Conservation (phyloP, 2,888 invertebrate genomes). For the Stomorhina lunata region DNA sequence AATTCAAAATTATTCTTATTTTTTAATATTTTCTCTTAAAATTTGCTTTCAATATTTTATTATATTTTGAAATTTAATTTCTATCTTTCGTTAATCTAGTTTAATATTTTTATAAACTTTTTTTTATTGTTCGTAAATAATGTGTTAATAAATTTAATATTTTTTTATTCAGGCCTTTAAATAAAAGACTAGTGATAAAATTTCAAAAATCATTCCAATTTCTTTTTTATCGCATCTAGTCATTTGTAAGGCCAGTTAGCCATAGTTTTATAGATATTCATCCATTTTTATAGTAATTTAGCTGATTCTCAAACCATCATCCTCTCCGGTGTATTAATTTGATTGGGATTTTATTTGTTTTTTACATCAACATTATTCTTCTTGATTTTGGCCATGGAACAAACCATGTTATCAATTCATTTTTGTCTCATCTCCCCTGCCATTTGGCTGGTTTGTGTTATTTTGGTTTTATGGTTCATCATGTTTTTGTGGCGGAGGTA, state of each 20-base stretch:
- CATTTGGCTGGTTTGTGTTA: background rate
- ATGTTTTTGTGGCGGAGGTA: slow-evolving; percentile 43
- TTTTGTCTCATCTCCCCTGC: background rate
- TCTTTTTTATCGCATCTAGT: slow-evolving; percentile 29
- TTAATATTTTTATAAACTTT: slow-evolving; percentile 38
- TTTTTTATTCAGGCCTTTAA: slow-evolving; percentile 18
- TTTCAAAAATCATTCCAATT: slow-evolving; percentile 30
- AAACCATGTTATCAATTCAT: slow-evolving; percentile 45
- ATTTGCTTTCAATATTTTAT: slow-evolving; percentile 33
- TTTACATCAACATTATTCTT: background rate
- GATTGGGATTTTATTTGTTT: slow-evolving; percentile 47
- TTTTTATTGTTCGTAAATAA: slow-evolving; percentile 62
- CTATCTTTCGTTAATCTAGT: background rate
- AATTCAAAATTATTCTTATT: no score
- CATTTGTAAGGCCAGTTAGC: background rate
- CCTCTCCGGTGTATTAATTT: slow-evolving; percentile 54
- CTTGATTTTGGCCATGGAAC: slow-evolving; percentile 22
- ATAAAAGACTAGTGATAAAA: slow-evolving; percentile 47
- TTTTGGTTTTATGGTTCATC: slow-evolving; percentile 57
- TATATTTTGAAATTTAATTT: slow-evolving; percentile 42
- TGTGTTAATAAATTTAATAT: slow-evolving; percentile 56
- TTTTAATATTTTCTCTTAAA: no score
- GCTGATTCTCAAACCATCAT: slow-evolving; percentile 28
- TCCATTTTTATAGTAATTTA: slow-evolving; percentile 43
- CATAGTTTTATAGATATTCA: slow-evolving; percentile 15